Conservation (phyloP, 2,797 vertebrate genomes). For the Eleutherodactylus coqui region DNA sequence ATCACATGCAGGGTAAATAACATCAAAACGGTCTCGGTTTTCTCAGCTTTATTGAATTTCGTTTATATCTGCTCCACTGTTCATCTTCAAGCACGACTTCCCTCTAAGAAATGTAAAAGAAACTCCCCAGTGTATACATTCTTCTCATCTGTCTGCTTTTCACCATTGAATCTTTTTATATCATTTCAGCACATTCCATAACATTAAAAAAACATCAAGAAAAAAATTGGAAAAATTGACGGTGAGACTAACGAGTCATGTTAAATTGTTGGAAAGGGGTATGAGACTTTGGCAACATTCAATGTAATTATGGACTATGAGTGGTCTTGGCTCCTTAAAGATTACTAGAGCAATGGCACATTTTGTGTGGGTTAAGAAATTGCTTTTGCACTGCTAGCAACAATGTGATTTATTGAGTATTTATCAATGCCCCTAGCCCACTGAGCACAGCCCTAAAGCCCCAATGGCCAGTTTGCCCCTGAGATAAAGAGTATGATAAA, state of each 20-base stretch:
- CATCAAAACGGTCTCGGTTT: conserved; percentile 10
- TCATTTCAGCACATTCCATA: not conserved
- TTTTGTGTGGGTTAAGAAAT: not conserved
- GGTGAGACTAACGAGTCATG: not conserved
- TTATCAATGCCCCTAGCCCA: not conserved
- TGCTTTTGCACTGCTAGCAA: too few species aligned
- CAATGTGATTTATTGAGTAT: not conserved
- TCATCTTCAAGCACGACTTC: conserved; percentile 20
- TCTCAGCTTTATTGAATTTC: conserved; percentile 6
- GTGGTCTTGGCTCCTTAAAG: not conserved
- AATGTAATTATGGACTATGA: not conserved
- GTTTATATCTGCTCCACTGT: conserved; percentile 15
- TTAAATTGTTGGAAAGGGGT: not conserved
- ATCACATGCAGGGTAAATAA: conserved; percentile 14
- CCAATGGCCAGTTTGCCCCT: too few species aligned
- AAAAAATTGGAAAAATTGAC: not conserved
- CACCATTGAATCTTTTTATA: not conserved
- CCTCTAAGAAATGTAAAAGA: not conserved
- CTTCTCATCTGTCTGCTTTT: conserved; percentile 2
- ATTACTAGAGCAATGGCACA: not conserved
- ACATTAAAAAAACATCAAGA: not conserved
- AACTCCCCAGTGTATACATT: not conserved
- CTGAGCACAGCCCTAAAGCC: too few species aligned
- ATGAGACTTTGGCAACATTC: not conserved
- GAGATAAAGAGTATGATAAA: too few species aligned